phyloP scores from a whole-genome alignment of 2,797 vertebrate genomes.

The Valencia hispanica region DNA sequence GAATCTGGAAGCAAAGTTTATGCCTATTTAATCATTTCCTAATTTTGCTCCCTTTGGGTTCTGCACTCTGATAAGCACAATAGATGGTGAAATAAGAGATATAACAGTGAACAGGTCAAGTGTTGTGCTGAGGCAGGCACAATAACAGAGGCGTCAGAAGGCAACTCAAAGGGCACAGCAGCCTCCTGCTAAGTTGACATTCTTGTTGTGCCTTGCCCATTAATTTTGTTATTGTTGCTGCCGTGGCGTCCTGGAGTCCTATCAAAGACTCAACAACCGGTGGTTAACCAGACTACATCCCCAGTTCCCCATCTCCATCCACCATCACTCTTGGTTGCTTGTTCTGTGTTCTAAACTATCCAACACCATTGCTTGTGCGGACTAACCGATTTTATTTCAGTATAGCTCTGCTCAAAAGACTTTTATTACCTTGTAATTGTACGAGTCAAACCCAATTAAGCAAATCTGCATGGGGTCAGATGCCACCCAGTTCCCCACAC shows the following conservation, averaged over 20 bases:
- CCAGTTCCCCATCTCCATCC: conserved; percentile 61
- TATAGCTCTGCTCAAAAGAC: conserved; percentile 71
- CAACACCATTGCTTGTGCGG: conserved; percentile 67
- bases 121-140: conserved; percentile 70
- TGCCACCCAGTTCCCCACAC: conserved; percentile 62
- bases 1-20: conserved; percentile 18
- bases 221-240: conserved; percentile 86
- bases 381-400: conserved; percentile 71
- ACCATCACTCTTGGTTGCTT: conserved; percentile 40
- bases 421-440: conserved; percentile 81
- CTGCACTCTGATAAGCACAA: conserved; percentile 40
- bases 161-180: conserved; percentile 78
- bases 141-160: conserved; percentile 75
- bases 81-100: conserved; percentile 59
- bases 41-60: conserved; percentile 8
- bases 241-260: conserved; percentile 82
- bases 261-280: conserved; percentile 84
- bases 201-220: conserved; percentile 83
- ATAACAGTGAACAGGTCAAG: conserved; percentile 74
- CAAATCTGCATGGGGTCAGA: conserved; percentile 85
- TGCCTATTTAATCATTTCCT: conserved; percentile 41
- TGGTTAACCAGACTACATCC: conserved; percentile 82
- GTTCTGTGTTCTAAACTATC: conserved; percentile 61
- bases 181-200: conserved; percentile 82
- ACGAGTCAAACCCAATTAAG: conserved; percentile 87